Evolutionary conservation across 2,113 vertebrate genomes (phyloP).

Genomic region (Neofelis nebulosa): DNA sequence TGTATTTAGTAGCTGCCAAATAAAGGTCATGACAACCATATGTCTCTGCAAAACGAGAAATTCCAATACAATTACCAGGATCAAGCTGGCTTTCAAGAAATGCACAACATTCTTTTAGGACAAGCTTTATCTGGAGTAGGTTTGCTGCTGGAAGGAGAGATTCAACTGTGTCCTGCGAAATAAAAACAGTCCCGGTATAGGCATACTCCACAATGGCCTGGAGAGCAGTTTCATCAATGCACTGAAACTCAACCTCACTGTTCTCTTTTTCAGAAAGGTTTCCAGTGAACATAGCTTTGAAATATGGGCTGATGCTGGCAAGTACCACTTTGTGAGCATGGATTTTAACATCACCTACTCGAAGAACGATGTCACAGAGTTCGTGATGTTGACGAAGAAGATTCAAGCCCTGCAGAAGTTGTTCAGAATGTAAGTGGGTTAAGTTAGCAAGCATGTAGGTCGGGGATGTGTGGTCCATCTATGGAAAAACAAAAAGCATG

Average conservation of each 20-base stretch:
- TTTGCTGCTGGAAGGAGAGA: constrained; percentile 98
- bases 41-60: constrained; percentile 97
- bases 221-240: constrained; percentile 94
- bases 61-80: constrained; percentile 97
- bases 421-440: constrained; percentile 96
- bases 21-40: constrained; percentile 98
- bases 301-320: constrained; percentile 99
- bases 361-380: constrained; percentile 96
- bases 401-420: constrained; percentile 97
- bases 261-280: constrained; percentile 98
- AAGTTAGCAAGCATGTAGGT: constrained; percentile 98
- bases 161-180: constrained; percentile 98
- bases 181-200: constrained; percentile 97
- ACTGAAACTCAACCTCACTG: constrained; percentile 97
- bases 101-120: constrained; percentile 97
- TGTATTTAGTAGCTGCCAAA: constrained; percentile 95
- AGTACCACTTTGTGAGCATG: constrained; percentile 98
- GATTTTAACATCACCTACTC: constrained; percentile 97
- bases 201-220: constrained; percentile 98
- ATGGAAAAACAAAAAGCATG: constrained; percentile 63
- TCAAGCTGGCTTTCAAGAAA: constrained; percentile 98
- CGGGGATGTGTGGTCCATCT: constrained; percentile 98
- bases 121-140: constrained; percentile 96
- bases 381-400: constrained; percentile 96
- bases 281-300: constrained; percentile 99